These are phyloP conservation scores for Maniola hyperantus DNA, from an alignment of 2,888 invertebrate species.

Conservation along the genomic window DNA sequence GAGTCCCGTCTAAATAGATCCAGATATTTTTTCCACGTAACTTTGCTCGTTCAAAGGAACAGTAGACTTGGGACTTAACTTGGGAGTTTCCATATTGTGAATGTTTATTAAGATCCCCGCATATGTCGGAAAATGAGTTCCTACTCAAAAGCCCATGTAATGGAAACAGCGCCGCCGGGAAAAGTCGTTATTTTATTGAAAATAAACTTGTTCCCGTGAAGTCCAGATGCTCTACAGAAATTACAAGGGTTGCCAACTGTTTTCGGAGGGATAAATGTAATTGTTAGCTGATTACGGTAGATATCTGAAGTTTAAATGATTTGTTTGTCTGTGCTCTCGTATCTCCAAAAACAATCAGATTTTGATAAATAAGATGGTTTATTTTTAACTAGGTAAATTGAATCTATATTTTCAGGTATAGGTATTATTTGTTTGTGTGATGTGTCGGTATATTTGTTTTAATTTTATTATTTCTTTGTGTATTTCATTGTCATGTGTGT, in stretches of 20 bases:
- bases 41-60: slow-evolving; percentile 3
- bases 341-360: background rate
- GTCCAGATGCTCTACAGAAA: slow-evolving; percentile 56
- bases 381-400: too few relatives aligned
- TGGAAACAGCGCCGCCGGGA: slow-evolving; percentile 40
- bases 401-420: too few relatives aligned
- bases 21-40: background rate
- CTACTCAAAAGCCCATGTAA: slow-evolving; percentile 36
- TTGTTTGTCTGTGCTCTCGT: background rate
- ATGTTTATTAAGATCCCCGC: slow-evolving; percentile 6
- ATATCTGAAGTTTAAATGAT: too few relatives aligned
- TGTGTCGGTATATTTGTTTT: too few relatives aligned
- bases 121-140: slow-evolving; percentile 21
- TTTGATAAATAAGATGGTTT: too few relatives aligned
- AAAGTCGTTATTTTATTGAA: slow-evolving; percentile 59
- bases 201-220: slow-evolving; percentile 52
- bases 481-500: too few relatives aligned
- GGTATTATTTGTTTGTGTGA: too few relatives aligned
- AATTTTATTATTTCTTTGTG: too few relatives aligned
- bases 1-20: too few relatives aligned
- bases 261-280: background rate
- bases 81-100: background rate
- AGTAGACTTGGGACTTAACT: background rate
- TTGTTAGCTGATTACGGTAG: background rate
- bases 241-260: slow-evolving; percentile 36